These are phyloP conservation scores for Atrichornis clamosus DNA, from an alignment of 2,113 vertebrate genomes.

Conservation along the genomic window DNA sequence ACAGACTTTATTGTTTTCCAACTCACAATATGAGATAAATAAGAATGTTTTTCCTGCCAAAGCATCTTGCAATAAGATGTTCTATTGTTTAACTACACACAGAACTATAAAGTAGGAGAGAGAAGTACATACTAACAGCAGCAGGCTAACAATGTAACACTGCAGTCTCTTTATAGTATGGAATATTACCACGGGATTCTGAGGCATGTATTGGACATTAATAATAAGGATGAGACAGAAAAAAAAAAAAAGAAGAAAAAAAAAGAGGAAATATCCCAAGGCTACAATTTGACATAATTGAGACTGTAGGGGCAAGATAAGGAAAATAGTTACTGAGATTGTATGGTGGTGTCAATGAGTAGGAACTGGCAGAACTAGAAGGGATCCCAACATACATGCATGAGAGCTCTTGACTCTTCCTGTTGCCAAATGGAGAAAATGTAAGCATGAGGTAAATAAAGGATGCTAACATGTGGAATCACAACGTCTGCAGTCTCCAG, in stretches of 20 bases:
- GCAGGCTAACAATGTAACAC: neutral
- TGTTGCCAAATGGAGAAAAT: neutral
- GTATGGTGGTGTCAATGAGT: neutral
- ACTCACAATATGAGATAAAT: neutral
- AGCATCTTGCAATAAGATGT: slow-evolving; percentile 19
- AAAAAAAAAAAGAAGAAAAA: neutral
- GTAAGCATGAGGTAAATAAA: neutral
- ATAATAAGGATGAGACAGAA: neutral
- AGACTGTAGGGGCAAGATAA: neutral
- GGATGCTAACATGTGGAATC: neutral
- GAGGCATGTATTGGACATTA: neutral
- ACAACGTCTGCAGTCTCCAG: neutral
- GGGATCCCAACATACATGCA: neutral
- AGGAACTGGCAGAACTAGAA: neutral
- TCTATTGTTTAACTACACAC: neutral
- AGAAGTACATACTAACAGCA: neutral
- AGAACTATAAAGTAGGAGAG: neutral
- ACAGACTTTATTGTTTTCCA: neutral
- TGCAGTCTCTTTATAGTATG: neutral
- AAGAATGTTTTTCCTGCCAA: neutral
- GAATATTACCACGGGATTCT: neutral
- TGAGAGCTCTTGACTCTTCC: neutral
- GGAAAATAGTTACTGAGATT: neutral
- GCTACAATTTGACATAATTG: neutral
- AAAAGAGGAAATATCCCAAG: neutral